These are phyloP conservation scores for Carassius auratus DNA, from an alignment of 2,113 vertebrate genomes.

Conservation along the genomic window DNA sequence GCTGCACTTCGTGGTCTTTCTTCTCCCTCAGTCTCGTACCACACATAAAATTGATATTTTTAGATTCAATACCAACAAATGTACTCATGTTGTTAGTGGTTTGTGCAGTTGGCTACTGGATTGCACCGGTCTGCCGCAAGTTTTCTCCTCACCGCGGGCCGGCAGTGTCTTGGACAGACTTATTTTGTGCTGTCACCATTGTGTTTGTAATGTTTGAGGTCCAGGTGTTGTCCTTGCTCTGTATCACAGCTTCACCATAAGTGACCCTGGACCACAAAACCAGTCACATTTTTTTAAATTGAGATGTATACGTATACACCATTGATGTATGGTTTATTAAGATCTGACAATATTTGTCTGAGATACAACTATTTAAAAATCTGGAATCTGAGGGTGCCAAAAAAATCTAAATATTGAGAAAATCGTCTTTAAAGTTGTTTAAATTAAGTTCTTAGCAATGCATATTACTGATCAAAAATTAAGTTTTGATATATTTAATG, in stretches of 20 bases:
- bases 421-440: too few species aligned
- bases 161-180: neutral
- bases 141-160: neutral
- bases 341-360: neutral
- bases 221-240: neutral
- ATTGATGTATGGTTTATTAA: too few species aligned
- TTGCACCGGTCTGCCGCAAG: neutral
- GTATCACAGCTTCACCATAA: too few species aligned
- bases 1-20: neutral
- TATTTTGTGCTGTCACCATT: neutral
- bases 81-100: constrained; percentile 10
- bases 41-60: neutral
- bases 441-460: too few species aligned
- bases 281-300: too few species aligned
- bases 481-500: too few species aligned
- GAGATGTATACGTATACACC: too few species aligned
- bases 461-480: too few species aligned
- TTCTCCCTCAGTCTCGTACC: neutral
- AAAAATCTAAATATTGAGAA: too few species aligned
- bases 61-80: neutral
- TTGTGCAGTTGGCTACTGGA: neutral
- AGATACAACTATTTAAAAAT: too few species aligned
- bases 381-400: too few species aligned
- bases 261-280: neutral
- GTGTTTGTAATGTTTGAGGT: neutral